A percentile compares a stretch with the other conserved stretches of the same genome.
These are phyloP conservation scores for Hipparchia semele DNA, from an alignment of 2,888 invertebrate species.

Conservation along the genomic window DNA sequence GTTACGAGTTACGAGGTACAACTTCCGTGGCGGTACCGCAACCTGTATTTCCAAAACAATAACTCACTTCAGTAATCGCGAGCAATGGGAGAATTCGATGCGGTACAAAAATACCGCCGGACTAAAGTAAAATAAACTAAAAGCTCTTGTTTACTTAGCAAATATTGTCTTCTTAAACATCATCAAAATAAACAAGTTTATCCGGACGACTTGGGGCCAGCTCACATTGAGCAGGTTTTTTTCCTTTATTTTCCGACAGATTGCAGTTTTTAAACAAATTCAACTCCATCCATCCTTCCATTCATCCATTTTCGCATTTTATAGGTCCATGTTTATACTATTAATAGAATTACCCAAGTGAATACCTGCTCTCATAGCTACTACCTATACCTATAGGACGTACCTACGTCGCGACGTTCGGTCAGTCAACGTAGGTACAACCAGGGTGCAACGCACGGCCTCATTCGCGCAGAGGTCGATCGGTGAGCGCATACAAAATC, in stretches of 20 bases:
- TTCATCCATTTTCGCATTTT: too few relatives aligned
- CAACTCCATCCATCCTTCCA: too few relatives aligned
- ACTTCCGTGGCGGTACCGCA: neutral
- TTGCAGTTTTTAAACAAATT: too few relatives aligned
- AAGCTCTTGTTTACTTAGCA: neutral
- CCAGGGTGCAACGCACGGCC: neutral
- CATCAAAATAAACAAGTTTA: neutral
- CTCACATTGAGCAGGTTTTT: too few relatives aligned
- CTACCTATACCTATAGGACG: too few relatives aligned
- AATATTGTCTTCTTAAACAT: neutral
- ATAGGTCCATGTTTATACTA: too few relatives aligned
- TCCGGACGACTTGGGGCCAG: neutral
- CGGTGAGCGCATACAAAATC: slow-evolving; percentile 25
- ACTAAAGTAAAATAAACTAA: neutral
- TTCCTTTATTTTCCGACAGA: too few relatives aligned
- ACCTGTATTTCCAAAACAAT: slow-evolving; percentile 1
- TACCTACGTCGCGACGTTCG: neutral
- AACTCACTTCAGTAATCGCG: neutral
- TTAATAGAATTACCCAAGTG: too few relatives aligned
- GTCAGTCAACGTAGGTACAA: slow-evolving; percentile 1
- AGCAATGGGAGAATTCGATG: slow-evolving; percentile 1
- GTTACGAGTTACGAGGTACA: neutral
- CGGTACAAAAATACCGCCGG: neutral
- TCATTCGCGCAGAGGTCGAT: slow-evolving; percentile 23
- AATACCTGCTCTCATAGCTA: too few relatives aligned